Evolutionary conservation across 2,888 invertebrate species (phyloP), one percentile per base, ranked within the genome.

Genomic region (Megalurothrips usitatus): DNA sequence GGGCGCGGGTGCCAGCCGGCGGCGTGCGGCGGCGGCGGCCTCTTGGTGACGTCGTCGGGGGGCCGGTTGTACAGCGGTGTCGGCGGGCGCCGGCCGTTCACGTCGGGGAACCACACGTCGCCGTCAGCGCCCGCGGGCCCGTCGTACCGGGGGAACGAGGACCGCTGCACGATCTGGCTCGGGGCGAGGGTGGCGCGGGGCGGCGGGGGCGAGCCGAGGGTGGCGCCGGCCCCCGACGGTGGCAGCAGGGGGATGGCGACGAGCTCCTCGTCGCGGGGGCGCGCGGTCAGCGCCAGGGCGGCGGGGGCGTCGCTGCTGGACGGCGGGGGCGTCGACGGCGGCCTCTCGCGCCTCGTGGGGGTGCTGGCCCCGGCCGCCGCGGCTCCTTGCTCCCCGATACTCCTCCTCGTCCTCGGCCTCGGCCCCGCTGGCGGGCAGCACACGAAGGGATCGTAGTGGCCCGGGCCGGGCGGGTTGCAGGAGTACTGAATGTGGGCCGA

Each of bases 101-200:
- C n/a, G 23, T 68, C 68, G 23, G 68, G 68, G 68, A 68, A 68
- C 68, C 68, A 68, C 1, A 68, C 68, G 68, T 68, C 68, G 23
- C n/a, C 63, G 63, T 23, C 68, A 23, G n/a, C 68, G 14, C 58
- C 58, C 58, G 58, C 6, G 52, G 58, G 19, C 11, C 58, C 58
- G n/a, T 19, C 68, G 68, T n/a, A 4, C 68, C 68, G 68, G 6
- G 19, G 17, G 58, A n/a, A 58, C 17, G 58, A 58, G 3, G 68
- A 68, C 23, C 68, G 68, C 68, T 68, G 68, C n/a, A 23, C n/a
- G 4, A 68, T n/a, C 68, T n/a, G 68, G 23, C 68, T 23, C 23
- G 68, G 11, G 23, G 23, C 23, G 23, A 0, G 23, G 68, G 68
- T 8, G 68, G 68, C 17, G 58, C 58, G 19, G 58, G 63, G 63